Evolutionary conservation across 2,797 vertebrate species (phyloP), one percentile per base, ranked within the genome.

Genomic region (Notolepis coatsorum): DNA sequence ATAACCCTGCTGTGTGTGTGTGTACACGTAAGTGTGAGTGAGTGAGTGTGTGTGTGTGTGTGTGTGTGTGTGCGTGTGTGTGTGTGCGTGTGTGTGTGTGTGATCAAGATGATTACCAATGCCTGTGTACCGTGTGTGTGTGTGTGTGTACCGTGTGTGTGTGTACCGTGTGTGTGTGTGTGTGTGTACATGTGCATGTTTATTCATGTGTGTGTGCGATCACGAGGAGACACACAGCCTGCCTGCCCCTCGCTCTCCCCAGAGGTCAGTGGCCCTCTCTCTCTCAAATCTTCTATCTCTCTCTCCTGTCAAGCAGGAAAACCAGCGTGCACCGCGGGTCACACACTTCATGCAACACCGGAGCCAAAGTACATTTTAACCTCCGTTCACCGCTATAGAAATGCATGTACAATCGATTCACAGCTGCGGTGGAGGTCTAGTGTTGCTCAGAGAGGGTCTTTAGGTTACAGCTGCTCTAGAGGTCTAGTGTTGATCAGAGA

Each of bases 291-390:
- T 48, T 53, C 54, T 31, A 56, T 73, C 66, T 66, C 7, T 39
- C 52, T 43, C 53, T 45, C 53, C 69, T 54, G 69, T 76, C 78
- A 81, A 68, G 61, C 68, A 68, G 42, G 63, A 69, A 65, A 81
- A 72, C 56, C 60, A 51, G 55, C 41, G 33, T 43, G 52, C 48
- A 52, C 5, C 6, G 30, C 53, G 65, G 68, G 72, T 78, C 75
- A 69, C 41, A 56, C n/a, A 43, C 65, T 63, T 62, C 57, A 49
- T 42, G 5, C 46, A 28, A 52, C 48, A 61, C 49, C 23, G 42
- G 50, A 63, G 64, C 43, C 23, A 23, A 5, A n/a, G 42, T 42
- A 25, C 48, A 41, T 21, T 54, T 28, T 52, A 48, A 65, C 63
- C 74, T 67, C 53, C 65, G 23, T 68, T 65, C 30, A 57, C 31